Evolutionary conservation across 1,140 invertebrate genomes (phyloP), one percentile per base, ranked within the genome.

Genomic region (Yoshiicerus persimilis): DNA sequence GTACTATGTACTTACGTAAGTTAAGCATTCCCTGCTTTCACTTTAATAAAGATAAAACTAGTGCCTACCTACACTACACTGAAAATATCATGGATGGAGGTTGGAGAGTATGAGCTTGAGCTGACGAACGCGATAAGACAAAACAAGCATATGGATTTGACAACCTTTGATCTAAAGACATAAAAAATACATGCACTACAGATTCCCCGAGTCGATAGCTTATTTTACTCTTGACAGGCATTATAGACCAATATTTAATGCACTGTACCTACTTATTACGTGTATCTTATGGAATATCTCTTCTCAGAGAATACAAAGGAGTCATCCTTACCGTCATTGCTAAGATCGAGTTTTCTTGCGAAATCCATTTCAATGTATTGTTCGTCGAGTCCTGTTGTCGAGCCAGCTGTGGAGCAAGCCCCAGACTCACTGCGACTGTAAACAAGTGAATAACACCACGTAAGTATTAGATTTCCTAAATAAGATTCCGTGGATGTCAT

Each of bases 341-440:
- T 91, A 4, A 90, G 85, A 80, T 89, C 88, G 16, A 90, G 39
- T 70, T 91, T 90, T 89, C 89, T 87, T 41, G 41, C 34, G 47
- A 91, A 90, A 66, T 91, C 90, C 90, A 91, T 91, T 30, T 91
- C 90, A 11, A 91, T 86, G 77, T 91, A 91, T 25, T 88, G 36
- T 8, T 90, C 90, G 56, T 91, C 90, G 11, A 90, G 34, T 13
- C 88, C 88, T 20, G 89, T 90, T 83, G 89, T 86, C 5, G 89
- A 91, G 13, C 90, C 89, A 25, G 90, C 86, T n/a, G 86, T 88
- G 13, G 90, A 88, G 38, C 89, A 87, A 39, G 87, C 86, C 0
- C 89, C 89, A 64, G 89, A 90, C 34, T 90, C 89, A 62, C 88
- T 87, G 25, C 89, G 86, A 34, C 87, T 90, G 66, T 62, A 32